Evolutionary conservation across 2,888 invertebrate species (phyloP), one percentile per base, ranked within the genome.

Genomic region (Alloscopus bannaensis): DNA sequence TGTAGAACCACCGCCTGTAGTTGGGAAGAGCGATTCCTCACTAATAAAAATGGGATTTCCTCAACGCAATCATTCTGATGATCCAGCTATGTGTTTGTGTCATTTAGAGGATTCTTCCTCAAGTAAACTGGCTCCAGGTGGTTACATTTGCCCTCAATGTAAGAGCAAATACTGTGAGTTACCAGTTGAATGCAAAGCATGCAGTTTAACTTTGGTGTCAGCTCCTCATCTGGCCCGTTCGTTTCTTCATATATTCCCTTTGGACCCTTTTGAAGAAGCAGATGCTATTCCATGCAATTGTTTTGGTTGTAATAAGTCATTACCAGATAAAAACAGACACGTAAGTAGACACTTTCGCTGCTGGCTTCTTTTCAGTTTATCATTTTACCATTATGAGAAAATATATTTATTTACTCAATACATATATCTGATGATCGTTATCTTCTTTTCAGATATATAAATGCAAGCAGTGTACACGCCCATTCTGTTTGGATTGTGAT

Each of bases 41-140:
- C 91, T 97, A 1, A 95, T 97, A 40, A 95, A 96, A 91, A 98
- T 98, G 97, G 98, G 98, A 57, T 98, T 98, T 89, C 98, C 98
- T 4, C 96, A 96, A 91, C 4, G 91, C 91, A 86, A 90, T 91
- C 86, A 90, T 90, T 86, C 88, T 60, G 93, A 92, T 86, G 91
- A 92, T 60, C 92, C 93, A 24, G 80, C 80, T 1, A 83, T 84
- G 83, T 86, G 86, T 45, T 73, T 86, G 2, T 86, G 84, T 66
- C 84, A 84, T 73, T 62, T 81, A 18, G 84, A 85, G 18, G 84
- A 83, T 26, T 1, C 75, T 1, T 28, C 72, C 0, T 68, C 82
- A 20, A 73, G 81, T 20, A 84, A 83, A 66, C 55, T 84, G n/a
- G 66, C 84, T 20, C 75, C 83, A 24, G 93, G 93, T 13, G 95